phyloP scores from a whole-genome alignment of 2,888 invertebrate genomes.

The Temnothorax ravouxi region DNA sequence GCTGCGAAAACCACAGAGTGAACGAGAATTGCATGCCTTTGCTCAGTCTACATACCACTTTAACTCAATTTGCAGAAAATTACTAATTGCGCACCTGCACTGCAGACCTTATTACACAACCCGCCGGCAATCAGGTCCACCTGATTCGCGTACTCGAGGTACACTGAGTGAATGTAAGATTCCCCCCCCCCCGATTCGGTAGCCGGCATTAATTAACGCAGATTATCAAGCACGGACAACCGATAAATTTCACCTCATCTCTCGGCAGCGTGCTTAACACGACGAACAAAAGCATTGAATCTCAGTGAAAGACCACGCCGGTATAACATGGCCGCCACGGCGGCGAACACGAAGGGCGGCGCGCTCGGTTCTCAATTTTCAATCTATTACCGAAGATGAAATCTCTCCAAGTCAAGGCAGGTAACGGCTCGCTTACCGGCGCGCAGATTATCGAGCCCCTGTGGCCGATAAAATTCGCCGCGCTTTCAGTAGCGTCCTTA shows the following conservation, averaged over 20 bases:
- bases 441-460: conserved; percentile 32
- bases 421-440: not conserved
- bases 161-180: conserved; percentile 1
- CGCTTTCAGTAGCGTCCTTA: conserved; percentile 45
- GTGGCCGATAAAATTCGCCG: conserved; percentile 28
- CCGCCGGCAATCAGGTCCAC: conserved; percentile 52
- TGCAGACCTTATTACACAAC: conserved; percentile 34
- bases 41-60: conserved; percentile 18
- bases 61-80: conserved; percentile 50
- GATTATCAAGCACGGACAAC: conserved; percentile 47
- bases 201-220: conserved; percentile 41
- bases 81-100: conserved; percentile 56
- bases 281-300: conserved; percentile 43
- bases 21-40: not conserved
- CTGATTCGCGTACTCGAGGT: conserved; percentile 55
- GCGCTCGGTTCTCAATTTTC: conserved; percentile 39
- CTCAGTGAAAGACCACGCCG: conserved; percentile 43
- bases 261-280: conserved; percentile 35
- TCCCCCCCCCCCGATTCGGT: not conserved
- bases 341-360: conserved; percentile 1
- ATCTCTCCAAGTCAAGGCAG: not conserved
- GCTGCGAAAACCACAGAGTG: not conserved
- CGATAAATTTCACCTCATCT: conserved; percentile 49
- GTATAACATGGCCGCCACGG: not conserved
- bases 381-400: conserved; percentile 43